Evolutionary conservation across 92 coral and sea anemone genomes (phyloP), one percentile per base, ranked within the genome.

Genomic region (Parazoanthus atlanticus): DNA sequence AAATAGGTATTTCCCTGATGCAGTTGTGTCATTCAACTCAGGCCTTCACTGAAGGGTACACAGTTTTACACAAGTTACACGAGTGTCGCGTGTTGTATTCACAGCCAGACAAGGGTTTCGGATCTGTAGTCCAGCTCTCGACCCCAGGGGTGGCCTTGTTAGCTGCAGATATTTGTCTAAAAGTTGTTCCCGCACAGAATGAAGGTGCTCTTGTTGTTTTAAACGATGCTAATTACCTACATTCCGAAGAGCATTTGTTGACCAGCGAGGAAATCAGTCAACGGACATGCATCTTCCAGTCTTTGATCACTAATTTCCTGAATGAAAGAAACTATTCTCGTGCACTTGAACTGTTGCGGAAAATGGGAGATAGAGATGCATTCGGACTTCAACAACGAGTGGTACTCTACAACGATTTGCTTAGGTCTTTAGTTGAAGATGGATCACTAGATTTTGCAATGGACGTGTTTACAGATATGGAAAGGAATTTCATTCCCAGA

Each of bases 1-100:
- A 92, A 78, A 89, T 95, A 54, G 98, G 96, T 32, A 94, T 95
- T 31, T 95, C 96, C 26, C 32, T 95, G 75, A 92, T 95, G 93
- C 90, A 89, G 77, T 65, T 88, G 16, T 93, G 93, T 74, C 82
- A 87, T 61, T 56, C 70, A 2, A 36, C 46, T 17, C 76, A 89
- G 49, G 87, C 80, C 16, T 92, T 86, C 23, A 46, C 72, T 52
- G 93, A 95, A 58, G 98, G 96, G 17, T 93, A 93, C 78, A 23
- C 77, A 66, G 91, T 95, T 33, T 88, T 95, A 31, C 94, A 95
- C 71, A 90, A 86, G n/a, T 69, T 95, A 15, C 98, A 95, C 31
- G 89, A 95, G 79, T 89, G 79, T 61, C 81, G 91, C 46, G 86
- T 95, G 38, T 86, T 84, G 89, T 95, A 95, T 86, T 92, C 90